Percentiles rank a stretch among this genome's conserved stretches.
These are phyloP conservation scores for Actinia tenebrosa DNA, from an alignment of 64 coral and sea anemone genomes.

Conservation along the genomic window DNA sequence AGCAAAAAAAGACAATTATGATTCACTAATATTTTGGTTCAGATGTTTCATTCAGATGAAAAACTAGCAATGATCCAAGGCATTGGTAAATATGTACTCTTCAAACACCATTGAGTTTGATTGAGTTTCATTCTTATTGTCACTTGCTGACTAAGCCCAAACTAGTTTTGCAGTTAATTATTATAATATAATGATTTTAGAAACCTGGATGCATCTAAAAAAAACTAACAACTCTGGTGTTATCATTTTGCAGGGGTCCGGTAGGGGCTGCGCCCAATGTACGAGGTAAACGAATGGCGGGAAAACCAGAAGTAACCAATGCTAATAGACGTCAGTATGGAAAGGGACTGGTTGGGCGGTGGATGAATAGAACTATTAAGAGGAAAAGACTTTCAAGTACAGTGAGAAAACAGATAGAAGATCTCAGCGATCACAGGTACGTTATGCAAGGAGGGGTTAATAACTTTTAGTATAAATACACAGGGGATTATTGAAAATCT, in stretches of 20 bases:
- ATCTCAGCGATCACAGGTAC: constrained; percentile 89
- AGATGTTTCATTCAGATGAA: too few relatives aligned
- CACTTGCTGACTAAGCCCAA: too few relatives aligned
- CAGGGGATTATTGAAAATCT: too few relatives aligned
- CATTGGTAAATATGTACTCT: too few relatives aligned
- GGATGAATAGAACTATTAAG: constrained; percentile 91
- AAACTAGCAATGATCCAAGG: too few relatives aligned
- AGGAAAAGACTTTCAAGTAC: constrained; percentile 81
- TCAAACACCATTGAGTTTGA: too few relatives aligned
- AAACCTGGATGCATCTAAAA: neutral
- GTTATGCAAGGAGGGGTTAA: neutral
- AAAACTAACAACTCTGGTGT: neutral
- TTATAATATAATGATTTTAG: too few relatives aligned
- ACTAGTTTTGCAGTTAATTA: too few relatives aligned
- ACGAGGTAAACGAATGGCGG: constrained; percentile 73
- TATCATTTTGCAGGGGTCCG: neutral
- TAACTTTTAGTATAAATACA: neutral
- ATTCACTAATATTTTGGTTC: too few relatives aligned
- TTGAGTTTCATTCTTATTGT: too few relatives aligned
- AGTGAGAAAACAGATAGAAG: constrained; percentile 69
- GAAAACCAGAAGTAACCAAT: constrained; percentile 40
- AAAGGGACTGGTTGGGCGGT: constrained; percentile 82
- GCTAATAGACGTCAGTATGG: constrained; percentile 79
- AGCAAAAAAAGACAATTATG: too few relatives aligned
- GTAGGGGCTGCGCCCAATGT: constrained; percentile 25